Evolutionary conservation across 2,888 invertebrate species (phyloP).

Genomic region (Sphaerophoria rueppellii): DNA sequence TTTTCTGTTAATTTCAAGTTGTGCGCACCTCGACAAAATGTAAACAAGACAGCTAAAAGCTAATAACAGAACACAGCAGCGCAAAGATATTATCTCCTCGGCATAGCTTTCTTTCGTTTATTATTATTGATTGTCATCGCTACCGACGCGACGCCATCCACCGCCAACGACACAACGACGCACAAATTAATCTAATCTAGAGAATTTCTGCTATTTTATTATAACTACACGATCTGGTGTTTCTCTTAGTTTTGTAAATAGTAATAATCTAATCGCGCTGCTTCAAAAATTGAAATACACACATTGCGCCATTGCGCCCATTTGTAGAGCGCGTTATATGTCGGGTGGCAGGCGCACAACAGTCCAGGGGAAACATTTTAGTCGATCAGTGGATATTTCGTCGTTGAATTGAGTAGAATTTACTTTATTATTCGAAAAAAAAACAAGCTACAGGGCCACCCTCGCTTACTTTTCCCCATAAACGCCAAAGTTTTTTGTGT

Average conservation of each 20-base stretch:
- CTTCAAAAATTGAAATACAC: slow-evolving; percentile 36
- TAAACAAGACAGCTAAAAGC: slow-evolving; percentile 72
- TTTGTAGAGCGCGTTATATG: neutral
- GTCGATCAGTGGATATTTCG: slow-evolving; percentile 52
- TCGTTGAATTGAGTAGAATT: slow-evolving; percentile 38
- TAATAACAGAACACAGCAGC: slow-evolving; percentile 41
- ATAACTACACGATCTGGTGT: neutral
- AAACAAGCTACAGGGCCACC: slow-evolving; percentile 66
- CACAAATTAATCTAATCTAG: slow-evolving; percentile 71
- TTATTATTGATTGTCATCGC: slow-evolving; percentile 58
- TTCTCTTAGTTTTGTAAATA: slow-evolving; percentile 39
- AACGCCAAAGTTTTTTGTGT: slow-evolving; percentile 41
- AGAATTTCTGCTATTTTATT: slow-evolving; percentile 39
- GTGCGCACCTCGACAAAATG: slow-evolving; percentile 47
- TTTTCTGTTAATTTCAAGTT: neutral
- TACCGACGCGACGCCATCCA: slow-evolving; percentile 19
- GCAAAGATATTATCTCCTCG: slow-evolving; percentile 34
- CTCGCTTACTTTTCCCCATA: slow-evolving; percentile 58
- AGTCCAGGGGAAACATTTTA: slow-evolving; percentile 26
- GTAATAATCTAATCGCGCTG: slow-evolving; percentile 58
- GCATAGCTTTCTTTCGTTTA: slow-evolving; percentile 55
- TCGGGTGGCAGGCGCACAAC: slow-evolving; percentile 58
- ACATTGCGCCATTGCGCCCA: slow-evolving; percentile 72
- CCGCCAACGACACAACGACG: slow-evolving; percentile 53
- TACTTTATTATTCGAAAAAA: slow-evolving; percentile 26